Percentiles rank a stretch among this genome's conserved stretches.
phyloP scores from a whole-genome alignment of 2,113 vertebrate species.

The Panurus biarmicus region DNA sequence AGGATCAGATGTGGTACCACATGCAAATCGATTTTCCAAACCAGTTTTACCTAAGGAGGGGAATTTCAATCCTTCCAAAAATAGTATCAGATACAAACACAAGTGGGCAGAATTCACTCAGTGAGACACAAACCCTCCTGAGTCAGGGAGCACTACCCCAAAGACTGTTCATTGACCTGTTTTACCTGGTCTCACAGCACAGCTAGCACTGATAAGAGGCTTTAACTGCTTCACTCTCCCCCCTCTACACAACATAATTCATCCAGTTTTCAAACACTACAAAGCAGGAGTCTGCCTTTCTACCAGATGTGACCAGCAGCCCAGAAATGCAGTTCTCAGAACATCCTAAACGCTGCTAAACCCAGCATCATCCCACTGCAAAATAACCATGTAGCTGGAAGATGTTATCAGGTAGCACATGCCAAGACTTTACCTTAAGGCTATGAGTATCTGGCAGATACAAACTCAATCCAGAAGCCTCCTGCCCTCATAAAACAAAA shows the following conservation, averaged over 20 bases:
- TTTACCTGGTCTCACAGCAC: not conserved
- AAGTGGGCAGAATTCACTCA: not conserved
- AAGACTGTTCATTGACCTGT: not conserved
- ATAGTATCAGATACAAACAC: not conserved
- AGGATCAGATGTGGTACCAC: not conserved
- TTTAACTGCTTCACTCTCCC: not conserved
- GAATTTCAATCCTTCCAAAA: not conserved
- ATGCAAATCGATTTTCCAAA: not conserved
- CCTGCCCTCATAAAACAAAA: not conserved
- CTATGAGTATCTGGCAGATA: not conserved
- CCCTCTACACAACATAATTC: not conserved
- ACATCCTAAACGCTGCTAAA: not conserved
- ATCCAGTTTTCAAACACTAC: not conserved
- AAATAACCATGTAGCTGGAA: not conserved
- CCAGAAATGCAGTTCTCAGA: not conserved
- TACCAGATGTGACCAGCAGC: accelerated
- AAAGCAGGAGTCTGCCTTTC: not conserved
- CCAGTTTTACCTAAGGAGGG: not conserved
- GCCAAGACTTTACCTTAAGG: not conserved
- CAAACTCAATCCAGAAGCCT: not conserved
- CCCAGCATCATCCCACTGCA: not conserved
- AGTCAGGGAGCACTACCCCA: not conserved
- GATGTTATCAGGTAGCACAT: not conserved
- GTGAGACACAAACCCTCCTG: not conserved
- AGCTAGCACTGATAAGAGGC: accelerated